Conservation (phyloP, 2,888 invertebrate genomes). For the Chromoteleia sp. region DNA sequence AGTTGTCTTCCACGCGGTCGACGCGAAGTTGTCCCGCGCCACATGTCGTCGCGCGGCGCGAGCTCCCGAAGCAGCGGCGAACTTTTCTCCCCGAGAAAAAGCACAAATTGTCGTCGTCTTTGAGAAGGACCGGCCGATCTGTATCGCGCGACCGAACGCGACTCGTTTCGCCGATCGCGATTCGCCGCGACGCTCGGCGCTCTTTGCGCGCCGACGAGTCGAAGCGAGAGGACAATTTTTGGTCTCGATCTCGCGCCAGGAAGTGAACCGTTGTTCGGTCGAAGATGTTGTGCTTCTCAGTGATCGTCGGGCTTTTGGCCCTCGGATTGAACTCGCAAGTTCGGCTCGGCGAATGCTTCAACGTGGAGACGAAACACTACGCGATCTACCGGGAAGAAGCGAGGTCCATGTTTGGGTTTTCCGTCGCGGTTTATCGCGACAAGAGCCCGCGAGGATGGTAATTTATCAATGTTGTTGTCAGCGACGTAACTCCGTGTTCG, state of each 20-base stretch:
- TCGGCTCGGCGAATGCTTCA: slow-evolving; percentile 73
- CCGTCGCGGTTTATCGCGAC: slow-evolving; percentile 81
- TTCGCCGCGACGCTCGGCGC: too few species aligned
- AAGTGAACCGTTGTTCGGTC: too few species aligned
- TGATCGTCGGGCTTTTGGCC: slow-evolving; percentile 59
- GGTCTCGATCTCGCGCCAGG: too few species aligned
- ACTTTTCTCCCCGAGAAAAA: slow-evolving; percentile 26
- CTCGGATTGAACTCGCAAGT: slow-evolving; percentile 45
- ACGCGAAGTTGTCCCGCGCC: too few species aligned
- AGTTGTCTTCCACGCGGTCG: too few species aligned
- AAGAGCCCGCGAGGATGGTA: slow-evolving; percentile 77
- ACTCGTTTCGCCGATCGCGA: too few species aligned
- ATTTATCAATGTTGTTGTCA: slow-evolving; percentile 39
- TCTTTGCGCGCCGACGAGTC: too few species aligned
- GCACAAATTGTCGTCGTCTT: background rate
- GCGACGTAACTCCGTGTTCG: too few species aligned
- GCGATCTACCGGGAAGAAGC: slow-evolving; percentile 77
- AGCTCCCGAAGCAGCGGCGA: slow-evolving; percentile 40
- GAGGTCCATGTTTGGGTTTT: slow-evolving; percentile 82
- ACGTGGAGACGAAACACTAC: slow-evolving; percentile 81
- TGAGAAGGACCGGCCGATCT: too few species aligned
- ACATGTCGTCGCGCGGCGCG: slow-evolving; percentile 50
- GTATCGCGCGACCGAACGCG: too few species aligned
- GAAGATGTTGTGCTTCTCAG: slow-evolving; percentile 55
- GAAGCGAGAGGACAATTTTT: too few species aligned